Base-by-base conservation (phyloP, 2,797 vertebrate genomes). In the Rousettus madagascariensis region DNA sequence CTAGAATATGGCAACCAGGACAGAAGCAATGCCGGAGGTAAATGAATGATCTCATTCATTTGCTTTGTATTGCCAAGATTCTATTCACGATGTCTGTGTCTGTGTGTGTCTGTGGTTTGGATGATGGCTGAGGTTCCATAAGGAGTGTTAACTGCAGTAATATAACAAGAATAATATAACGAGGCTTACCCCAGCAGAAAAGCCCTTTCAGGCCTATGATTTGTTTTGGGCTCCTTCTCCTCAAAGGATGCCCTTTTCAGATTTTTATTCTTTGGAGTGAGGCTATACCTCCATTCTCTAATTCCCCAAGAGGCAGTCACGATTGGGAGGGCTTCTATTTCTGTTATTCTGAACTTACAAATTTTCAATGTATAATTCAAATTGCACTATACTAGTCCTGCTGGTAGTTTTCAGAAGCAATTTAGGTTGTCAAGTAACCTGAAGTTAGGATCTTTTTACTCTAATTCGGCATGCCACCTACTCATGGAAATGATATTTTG, bases 331-430 rank as follows among this genome's bases (percentile, higher is more conserved):
- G 2, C 8, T 75, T 92, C 43, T 43, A 24, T 38, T 86, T 90
- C 28, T 87, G 10, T 85, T 75, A 11, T 92, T 85, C 97, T 97
- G 95, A 95, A 95, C 89, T 88, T 20, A 93, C 94, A 96, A 86
- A 93, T 97, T 97, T 97, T 96, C 96, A 97, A 96, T 91, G 78
- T 94, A 69, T 86, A 96, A 97, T 97, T 98, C 97, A 97, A 98
- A 97, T 96, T 96, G 95, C 97, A 98, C 97, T 8, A 51, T 15
- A 96, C 10, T 46, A 95, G 95, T 96, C 95, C 94, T 77, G 92
- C 95, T 91, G 90, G 61, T 91, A 90, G 57, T 94, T 95, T 97
- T 92, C 80, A 96, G 97, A 97, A 94, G 74, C 86, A 66, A 86
- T 53, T 69, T 30, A 92, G 86, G 71, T 78, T 96, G 93, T 65